These are phyloP conservation scores for Oxyura jamaicensis DNA, from an alignment of 2,113 vertebrate species.

Conservation along the genomic window DNA sequence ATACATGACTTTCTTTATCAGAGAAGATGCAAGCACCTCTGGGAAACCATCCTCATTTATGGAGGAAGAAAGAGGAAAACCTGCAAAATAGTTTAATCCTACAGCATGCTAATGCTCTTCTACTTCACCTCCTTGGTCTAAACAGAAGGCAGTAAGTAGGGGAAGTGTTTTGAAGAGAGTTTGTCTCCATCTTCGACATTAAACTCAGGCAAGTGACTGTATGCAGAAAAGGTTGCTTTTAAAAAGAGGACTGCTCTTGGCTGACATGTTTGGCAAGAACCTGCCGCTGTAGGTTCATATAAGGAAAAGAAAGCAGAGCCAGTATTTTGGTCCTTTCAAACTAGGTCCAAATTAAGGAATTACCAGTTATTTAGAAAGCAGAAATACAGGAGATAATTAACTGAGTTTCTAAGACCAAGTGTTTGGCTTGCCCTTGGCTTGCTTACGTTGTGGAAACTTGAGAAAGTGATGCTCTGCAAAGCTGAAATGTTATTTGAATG, in stretches of 20 bases:
- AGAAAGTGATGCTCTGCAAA: neutral
- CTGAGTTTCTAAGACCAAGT: neutral
- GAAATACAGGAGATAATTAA: neutral
- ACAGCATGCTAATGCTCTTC: neutral
- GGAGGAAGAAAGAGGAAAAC: neutral
- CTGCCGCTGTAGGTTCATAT: fast-evolving
- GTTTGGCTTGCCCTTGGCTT: neutral
- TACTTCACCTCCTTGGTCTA: neutral
- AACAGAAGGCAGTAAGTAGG: neutral
- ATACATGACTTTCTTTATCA: neutral
- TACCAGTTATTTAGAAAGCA: neutral
- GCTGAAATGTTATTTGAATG: neutral
- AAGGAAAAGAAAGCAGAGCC: neutral
- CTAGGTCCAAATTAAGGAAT: neutral
- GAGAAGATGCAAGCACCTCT: neutral
- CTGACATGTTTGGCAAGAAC: neutral
- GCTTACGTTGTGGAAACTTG: neutral
- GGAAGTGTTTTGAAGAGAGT: neutral
- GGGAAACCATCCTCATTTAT: neutral
- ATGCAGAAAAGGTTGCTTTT: neutral
- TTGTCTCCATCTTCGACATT: neutral
- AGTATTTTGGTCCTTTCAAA: neutral
- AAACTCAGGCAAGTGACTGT: neutral
- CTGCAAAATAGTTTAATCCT: neutral
- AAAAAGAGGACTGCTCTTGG: fast-evolving